These are phyloP conservation scores for Augiades crinisus DNA, from an alignment of 2,888 invertebrate genomes.

Conservation along the genomic window DNA sequence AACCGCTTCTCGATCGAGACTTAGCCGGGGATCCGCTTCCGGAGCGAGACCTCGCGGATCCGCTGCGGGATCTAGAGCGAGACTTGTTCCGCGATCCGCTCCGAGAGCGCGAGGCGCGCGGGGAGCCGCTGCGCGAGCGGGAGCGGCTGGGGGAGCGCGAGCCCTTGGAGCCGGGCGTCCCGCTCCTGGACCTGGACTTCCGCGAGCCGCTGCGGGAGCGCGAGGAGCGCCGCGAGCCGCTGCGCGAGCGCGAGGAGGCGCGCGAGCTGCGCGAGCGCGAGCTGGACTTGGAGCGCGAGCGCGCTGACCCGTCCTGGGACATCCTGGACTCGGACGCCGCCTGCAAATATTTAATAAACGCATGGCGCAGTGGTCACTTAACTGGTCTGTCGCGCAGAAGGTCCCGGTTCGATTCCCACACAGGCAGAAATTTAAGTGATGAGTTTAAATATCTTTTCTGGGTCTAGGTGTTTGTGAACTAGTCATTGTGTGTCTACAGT, in stretches of 20 bases:
- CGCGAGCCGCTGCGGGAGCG: conserved; percentile 40
- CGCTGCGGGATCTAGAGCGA: conserved; percentile 47
- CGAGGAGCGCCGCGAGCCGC: conserved; percentile 46
- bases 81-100: conserved; percentile 49
- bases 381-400: too few relatives aligned
- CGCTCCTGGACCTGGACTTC: conserved; percentile 42
- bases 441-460: too few relatives aligned
- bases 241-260: conserved; percentile 49
- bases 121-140: conserved; percentile 42
- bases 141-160: conserved; percentile 38
- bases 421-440: too few relatives aligned
- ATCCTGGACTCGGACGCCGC: conserved; percentile 57
- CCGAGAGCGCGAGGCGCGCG: conserved; percentile 35
- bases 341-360: conserved; percentile 43
- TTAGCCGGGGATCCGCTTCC: conserved; percentile 40
- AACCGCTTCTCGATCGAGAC: conserved; percentile 33
- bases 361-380: too few relatives aligned
- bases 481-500: too few relatives aligned
- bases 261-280: conserved; percentile 48
- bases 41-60: conserved; percentile 47
- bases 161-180: conserved; percentile 32
- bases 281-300: conserved; percentile 36
- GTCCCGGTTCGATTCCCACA: too few relatives aligned
- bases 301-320: conserved; percentile 57
- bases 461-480: too few relatives aligned